Evolutionary conservation across 2,797 vertebrate species (phyloP), one percentile per base, ranked within the genome.

Genomic region (Enteromius afrohamiltoni): DNA sequence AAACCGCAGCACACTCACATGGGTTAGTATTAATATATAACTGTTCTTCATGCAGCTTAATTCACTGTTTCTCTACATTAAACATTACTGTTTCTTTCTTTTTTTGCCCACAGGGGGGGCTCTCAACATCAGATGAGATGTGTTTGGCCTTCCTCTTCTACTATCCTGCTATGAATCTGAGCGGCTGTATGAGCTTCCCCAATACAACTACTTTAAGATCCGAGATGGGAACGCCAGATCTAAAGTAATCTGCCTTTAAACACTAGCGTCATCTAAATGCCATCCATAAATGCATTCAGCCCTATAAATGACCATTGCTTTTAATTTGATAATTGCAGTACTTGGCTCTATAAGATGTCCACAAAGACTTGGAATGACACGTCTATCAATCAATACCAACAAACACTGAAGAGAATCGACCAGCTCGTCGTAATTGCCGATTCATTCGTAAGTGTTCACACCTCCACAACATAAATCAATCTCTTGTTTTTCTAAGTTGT

Each of bases 121-220:
- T 93, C 2, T 87, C 84, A 29, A 93, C 92, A n/a, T 89, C 78
- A 7, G 77, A 89, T 70, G 94, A 95, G 87, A 94, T 95, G 94
- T 95, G 94, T 23, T 74, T 94, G 80, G 92, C 93, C 37, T 95
- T 94, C 86, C 49, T 95, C 0, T 45, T 83, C 37, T 94, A 93
- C 84, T 95, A 94, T 82, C 94, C 94, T 17, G 92, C 88, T 7
- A 86, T 92, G 58, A 10, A 78, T 0, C 64, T 94, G 58, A 21
- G 53, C 14, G 0, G 8, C 10, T 95, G 94, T 16, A 0, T 58
- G 14, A 94, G 94, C 84, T n/a, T 81, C 11, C 94, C 70, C 11
- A 0, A 73, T 73, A 0, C 1, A 51, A 1, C 3, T 1, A 16
- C 60, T 53, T 71, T 89, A 14, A 1, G 1, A 0, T 17, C 8